Conservation (phyloP, 1,140 invertebrate genomes). For the Drosophila melanica region DNA sequence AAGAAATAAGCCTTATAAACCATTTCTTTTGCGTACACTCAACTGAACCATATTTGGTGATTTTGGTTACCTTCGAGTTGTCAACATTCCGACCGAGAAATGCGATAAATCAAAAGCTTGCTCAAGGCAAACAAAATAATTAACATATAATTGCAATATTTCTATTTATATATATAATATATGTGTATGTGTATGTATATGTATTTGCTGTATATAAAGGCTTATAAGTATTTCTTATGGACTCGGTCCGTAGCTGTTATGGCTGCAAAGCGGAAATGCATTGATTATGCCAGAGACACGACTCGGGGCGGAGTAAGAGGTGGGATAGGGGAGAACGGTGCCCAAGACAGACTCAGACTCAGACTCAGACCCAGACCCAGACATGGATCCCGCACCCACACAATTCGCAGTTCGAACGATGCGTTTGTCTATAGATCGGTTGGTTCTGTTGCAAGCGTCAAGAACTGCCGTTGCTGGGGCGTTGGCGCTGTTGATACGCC, state of each 20-base stretch:
- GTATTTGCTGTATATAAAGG: slow-evolving; percentile 6
- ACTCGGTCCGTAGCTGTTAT: background rate
- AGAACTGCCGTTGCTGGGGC: slow-evolving; percentile 22
- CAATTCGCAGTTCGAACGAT: slow-evolving; percentile 18
- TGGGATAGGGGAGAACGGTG: background rate
- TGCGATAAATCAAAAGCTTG: slow-evolving; percentile 65
- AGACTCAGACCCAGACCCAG: slow-evolving; percentile 4
- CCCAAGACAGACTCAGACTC: slow-evolving; percentile 30
- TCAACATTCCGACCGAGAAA: slow-evolving; percentile 18
- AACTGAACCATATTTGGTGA: slow-evolving; percentile 43
- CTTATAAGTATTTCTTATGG: slow-evolving; percentile 24
- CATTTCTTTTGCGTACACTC: slow-evolving; percentile 26
- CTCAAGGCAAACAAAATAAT: slow-evolving; percentile 45
- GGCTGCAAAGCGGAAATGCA: slow-evolving; percentile 64
- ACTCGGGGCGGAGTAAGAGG: slow-evolving; percentile 8
- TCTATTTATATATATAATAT: slow-evolving; percentile 12
- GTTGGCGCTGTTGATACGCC: slow-evolving; percentile 43
- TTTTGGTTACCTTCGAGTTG: slow-evolving; percentile 12
- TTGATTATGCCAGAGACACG: slow-evolving; percentile 64
- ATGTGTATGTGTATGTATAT: slow-evolving; percentile 22
- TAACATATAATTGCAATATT: slow-evolving; percentile 53
- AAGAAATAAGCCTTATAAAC: slow-evolving; percentile 15
- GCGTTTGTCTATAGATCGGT: slow-evolving; percentile 22
- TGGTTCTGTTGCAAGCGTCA: slow-evolving; percentile 12
- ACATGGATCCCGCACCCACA: slow-evolving; percentile 29